Base-by-base conservation (phyloP, 2,797 vertebrate species). In the Poecile montanus region DNA sequence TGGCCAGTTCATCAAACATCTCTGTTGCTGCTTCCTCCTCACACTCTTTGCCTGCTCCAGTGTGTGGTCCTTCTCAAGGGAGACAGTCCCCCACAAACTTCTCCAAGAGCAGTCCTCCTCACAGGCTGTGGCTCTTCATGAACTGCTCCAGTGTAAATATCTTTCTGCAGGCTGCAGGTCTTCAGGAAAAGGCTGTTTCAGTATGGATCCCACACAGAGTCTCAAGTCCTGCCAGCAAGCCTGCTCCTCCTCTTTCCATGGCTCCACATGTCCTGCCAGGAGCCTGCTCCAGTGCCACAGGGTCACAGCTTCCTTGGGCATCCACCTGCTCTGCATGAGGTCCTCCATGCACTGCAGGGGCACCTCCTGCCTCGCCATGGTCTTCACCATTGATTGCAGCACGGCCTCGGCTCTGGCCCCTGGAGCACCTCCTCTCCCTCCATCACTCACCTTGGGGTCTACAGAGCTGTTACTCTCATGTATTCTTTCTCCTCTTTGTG, bases 181-280 rank as follows among this genome's bases (percentile, higher is more conserved):
- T 83, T 71, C 45, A 62, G 62, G 25, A 78, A 53, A 22, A 53
- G 10, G 40, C 30, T 20, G 1, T 15, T 71, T 34, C 38, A 27
- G 6, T 0, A 0, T 32, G 32, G 6, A 40, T 71, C 21, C 11
- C 0, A 0, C 7, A 30, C 1, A 4, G 8, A 19, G 5, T 34
- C 12, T 2, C 38, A 61, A 51, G 13, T 65, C 29, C 30, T 74
- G 30, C 10, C 18, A 61, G 29, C 9, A 70, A 66, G 22, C 20
- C 32, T 72, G 9, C 26, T 82, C 18, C 11, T 91, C 7, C 17
- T 80, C 36, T 61, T 23, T 47, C 40, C 32, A 10, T 2, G 3
- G 30, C 17, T 11, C 36, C 14, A 19, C 56, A 48, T 16, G 34
- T 67, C 25, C 56, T 79, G 23, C 22, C 38, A 58, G 34, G 12